Evolutionary conservation across 2,797 vertebrate genomes (phyloP).

Genomic region (Girardinus metallicus): DNA sequence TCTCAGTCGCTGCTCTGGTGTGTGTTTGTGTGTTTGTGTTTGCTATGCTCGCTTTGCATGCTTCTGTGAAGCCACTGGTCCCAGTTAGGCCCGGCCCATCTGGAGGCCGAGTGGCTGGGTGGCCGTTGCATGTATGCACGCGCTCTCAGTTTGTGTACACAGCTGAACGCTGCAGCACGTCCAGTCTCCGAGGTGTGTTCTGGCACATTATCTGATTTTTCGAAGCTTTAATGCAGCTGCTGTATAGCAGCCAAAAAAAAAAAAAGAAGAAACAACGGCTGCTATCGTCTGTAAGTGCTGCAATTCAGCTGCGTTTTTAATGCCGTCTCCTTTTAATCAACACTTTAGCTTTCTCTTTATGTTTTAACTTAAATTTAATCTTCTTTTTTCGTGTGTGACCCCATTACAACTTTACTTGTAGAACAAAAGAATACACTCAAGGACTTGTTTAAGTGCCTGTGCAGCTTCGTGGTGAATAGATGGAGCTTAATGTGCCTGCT

Average conservation of each 20-base stretch:
- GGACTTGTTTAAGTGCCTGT: conserved; percentile 67
- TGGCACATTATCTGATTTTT: conserved; percentile 59
- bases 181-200: conserved; percentile 37
- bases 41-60: conserved; percentile 46
- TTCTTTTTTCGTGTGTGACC: conserved; percentile 48
- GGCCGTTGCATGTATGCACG: conserved; percentile 39
- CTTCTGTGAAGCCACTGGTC: conserved; percentile 52
- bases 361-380: conserved; percentile 65
- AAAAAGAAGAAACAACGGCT: not conserved
- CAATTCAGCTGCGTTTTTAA: conserved; percentile 47
- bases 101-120: conserved; percentile 67
- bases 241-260: conserved; percentile 24
- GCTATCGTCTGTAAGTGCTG: conserved; percentile 28
- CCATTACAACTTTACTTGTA: conserved; percentile 54
- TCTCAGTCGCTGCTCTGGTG: conserved; percentile 59
- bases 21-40: conserved; percentile 45
- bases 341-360: conserved; percentile 57
- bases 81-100: conserved; percentile 63
- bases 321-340: conserved; percentile 56
- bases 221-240: conserved; percentile 37
- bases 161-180: conserved; percentile 62
- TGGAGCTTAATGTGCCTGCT: conserved; percentile 18
- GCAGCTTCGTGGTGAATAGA: conserved; percentile 46
- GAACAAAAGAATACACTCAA: conserved; percentile 67
- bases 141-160: conserved; percentile 48